A percentile compares a stretch with the other conserved stretches of the same genome.
These are phyloP conservation scores for Amblyjoppa proteus DNA, from an alignment of 2,888 invertebrate species.

Conservation along the genomic window DNA sequence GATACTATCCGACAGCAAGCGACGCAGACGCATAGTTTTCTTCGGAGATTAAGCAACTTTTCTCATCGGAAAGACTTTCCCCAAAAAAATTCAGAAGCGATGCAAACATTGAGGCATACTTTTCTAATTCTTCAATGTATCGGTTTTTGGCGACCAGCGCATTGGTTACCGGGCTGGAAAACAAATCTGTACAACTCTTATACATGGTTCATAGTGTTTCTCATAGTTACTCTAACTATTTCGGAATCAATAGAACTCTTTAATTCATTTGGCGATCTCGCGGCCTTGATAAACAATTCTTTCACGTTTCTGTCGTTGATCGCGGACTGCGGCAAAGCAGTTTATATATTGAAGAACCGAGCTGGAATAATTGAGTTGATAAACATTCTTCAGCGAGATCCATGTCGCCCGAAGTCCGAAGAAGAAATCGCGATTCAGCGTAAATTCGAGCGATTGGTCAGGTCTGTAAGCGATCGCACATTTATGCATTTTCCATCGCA, in stretches of 20 bases:
- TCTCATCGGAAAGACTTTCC: background rate
- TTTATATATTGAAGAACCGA: constrained; percentile 49
- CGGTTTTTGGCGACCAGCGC: constrained; percentile 66
- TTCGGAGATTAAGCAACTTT: background rate
- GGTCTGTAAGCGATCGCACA: constrained; percentile 44
- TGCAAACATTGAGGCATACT: constrained; percentile 25
- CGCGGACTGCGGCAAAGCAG: constrained; percentile 51
- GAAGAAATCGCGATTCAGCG: constrained; percentile 53
- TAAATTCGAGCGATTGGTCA: constrained; percentile 48
- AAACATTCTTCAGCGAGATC: constrained; percentile 29
- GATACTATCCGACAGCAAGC: background rate
- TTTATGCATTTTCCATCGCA: background rate
- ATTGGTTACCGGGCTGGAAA: constrained; percentile 64
- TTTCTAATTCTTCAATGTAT: constrained; percentile 50
- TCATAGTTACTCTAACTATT: constrained; percentile 37
- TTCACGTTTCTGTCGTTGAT: constrained; percentile 55
- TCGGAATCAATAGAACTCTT: constrained; percentile 47
- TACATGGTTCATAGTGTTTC: constrained; percentile 53
- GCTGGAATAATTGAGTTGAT: constrained; percentile 40
- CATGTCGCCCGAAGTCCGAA: constrained; percentile 29
- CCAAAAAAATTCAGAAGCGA: background rate
- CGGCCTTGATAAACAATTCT: constrained; percentile 46
- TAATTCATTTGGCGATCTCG: constrained; percentile 13
- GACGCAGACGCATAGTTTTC: background rate
- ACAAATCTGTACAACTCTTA: constrained; percentile 53